Evolutionary conservation across 2,888 invertebrate species (phyloP), one percentile per base, ranked within the genome.

Genomic region (Hypsopygia costalis): DNA sequence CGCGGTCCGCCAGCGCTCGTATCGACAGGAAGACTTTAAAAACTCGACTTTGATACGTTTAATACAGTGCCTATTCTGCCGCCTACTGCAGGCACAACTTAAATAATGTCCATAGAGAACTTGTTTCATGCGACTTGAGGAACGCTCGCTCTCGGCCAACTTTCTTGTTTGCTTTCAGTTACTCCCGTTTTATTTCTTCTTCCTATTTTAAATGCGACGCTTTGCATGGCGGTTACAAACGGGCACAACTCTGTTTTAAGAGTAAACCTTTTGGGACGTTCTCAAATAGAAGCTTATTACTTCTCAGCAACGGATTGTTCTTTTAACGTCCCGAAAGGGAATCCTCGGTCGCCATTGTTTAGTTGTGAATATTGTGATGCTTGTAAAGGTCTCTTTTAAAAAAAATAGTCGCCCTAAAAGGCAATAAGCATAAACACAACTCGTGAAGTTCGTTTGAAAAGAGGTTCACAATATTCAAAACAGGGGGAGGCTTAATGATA

Each of bases 31-130:
- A 48, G 70, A 78, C 77, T 83, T 81, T 75, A 70, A 79, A 70
- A 81, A 81, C 66, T 75, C 58, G 51, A 72, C 73, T 74, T 73
- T 70, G 70, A 78, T 78, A 79, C 80, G 63, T 69, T 75, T 77
- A 75, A 75, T 74, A 77, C 76, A 74, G 74, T 72, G 74, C 74
- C 67, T 75, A 36, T 11, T 10, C 31, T 7, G 16, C 16, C 28
- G 30, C 30, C 37, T 32, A 68, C 63, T 66, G 67, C 73, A 62
- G 62, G 70, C 67, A 62, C 68, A 74, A 79, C 75, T 81, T 77
- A 80, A 80, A 81, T 82, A 80, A 85, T 79, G 75, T 78, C 74
- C 76, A 75, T 66, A 69, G 70, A 67, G 72, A 79, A 79, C 77
- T 81, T 79, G 72, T 75, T 78, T 74, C 69, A 69, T 69, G 65